These are phyloP conservation scores for Chrysaora quinquecirrha DNA, from an alignment of 30 jellyfish, hydroid and myxozoan species.

Conservation along the genomic window DNA sequence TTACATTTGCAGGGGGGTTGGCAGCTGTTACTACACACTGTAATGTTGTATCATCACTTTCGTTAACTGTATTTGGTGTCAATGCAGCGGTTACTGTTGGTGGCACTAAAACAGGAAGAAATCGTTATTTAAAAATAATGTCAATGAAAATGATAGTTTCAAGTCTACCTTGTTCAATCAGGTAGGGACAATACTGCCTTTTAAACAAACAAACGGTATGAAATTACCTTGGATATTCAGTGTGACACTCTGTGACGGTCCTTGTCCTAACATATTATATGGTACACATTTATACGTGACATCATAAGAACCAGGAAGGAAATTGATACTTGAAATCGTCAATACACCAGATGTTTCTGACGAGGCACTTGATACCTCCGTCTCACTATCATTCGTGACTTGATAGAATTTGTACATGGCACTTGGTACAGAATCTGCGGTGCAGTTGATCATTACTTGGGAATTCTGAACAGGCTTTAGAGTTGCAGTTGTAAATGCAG, in stretches of 20 bases:
- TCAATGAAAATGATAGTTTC: no score
- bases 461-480: conserved; percentile 15
- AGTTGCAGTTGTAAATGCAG: conserved; percentile 7
- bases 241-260: conserved; percentile 4
- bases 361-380: background rate
- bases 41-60: conserved; percentile 14
- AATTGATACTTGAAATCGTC: conserved; percentile 20
- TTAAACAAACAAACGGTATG: no score
- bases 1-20: conserved; percentile 41
- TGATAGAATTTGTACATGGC: conserved; percentile 36
- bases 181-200: no score
- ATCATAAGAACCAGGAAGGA: conserved; percentile 1
- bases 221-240: conserved; percentile 63
- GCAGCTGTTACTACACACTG: conserved; percentile 47
- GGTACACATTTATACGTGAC: conserved; percentile 68
- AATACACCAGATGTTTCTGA: conserved; percentile 19
- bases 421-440: conserved; percentile 17
- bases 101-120: conserved; percentile 34
- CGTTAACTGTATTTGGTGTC: conserved; percentile 36
- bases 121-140: no score
- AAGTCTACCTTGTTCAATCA: no score
- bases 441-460: conserved; percentile 31
- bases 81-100: conserved; percentile 26
- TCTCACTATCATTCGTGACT: background rate
- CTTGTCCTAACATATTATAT: conserved; percentile 49